Base-by-base conservation (phyloP, 2,888 invertebrate genomes). In the Platycnemis pennipes region DNA sequence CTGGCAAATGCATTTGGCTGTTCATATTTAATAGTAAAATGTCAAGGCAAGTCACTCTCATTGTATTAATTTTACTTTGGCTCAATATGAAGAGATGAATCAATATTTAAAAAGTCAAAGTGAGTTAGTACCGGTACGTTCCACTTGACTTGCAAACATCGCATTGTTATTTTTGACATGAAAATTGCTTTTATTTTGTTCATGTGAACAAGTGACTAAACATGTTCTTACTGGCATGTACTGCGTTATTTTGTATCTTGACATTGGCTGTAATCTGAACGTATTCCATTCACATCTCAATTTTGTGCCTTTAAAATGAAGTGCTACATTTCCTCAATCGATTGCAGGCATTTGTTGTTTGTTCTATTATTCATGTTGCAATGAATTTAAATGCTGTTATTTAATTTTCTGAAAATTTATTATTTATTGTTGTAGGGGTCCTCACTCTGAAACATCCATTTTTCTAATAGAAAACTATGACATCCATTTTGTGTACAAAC, bases 361-460 rank as follows among this genome's bases (percentile, higher is more conserved):
- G 91, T 91, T 91, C 63, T 91, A 63, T 42, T 63, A 91, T 63
- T 63, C 91, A 91, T 91, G 63, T 63, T 44, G 63, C 13, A 44
- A 63, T 44, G 63, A 56, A 56, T 87, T 63, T 91, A 63, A 91
- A 91, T 69, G 69, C 63, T 91, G 91, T 91, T 91, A 44, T 91
- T 91, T 91, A 91, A 42, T 91, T 91, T 56, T 69, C 91, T 77
- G 77, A 91, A 91, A 91, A 91, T 44, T 91, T 42, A 91, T 91
- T 91, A 91, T 91, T 91, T 91, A 91, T 91, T 91, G 44, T 91
- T 91, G 91, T 91, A 91, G 91, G 63, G 91, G 49, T 91, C 91
- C 69, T 91, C 91, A 91, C 91, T 69, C 91, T 42, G 89, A 63
- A 69, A 56, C 63, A 37, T 44, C 91, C 56, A 44, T 91, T 91